These are phyloP conservation scores for Coleophora deauratella DNA, from an alignment of 2,888 invertebrate genomes.

Conservation along the genomic window DNA sequence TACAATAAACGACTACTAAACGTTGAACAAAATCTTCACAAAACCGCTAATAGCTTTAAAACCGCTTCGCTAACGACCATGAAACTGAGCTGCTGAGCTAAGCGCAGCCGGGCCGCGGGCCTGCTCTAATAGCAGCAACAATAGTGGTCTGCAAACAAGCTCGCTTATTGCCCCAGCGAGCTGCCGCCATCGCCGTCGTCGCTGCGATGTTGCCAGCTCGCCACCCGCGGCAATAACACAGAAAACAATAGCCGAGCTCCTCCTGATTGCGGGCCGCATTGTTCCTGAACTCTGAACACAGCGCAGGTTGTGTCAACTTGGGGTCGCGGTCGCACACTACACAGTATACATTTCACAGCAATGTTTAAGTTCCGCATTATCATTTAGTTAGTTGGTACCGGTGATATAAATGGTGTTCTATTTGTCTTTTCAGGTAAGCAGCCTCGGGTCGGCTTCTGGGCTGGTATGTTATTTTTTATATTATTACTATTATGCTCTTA, in stretches of 20 bases:
- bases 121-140: slow-evolving; percentile 62
- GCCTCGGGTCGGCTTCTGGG: neutral
- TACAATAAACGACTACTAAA: slow-evolving; percentile 31
- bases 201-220: slow-evolving; percentile 25
- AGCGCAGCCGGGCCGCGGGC: slow-evolving; percentile 41
- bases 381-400: too few relatives aligned
- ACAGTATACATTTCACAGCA: too few relatives aligned
- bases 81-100: slow-evolving; percentile 30
- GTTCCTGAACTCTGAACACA: slow-evolving; percentile 30
- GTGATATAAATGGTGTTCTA: too few relatives aligned
- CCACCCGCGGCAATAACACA: slow-evolving; percentile 58
- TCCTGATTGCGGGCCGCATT: slow-evolving; percentile 53
- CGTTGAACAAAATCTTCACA: slow-evolving; percentile 14
- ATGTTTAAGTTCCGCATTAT: too few relatives aligned
- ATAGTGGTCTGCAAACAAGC: slow-evolving; percentile 62
- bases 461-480: slow-evolving; percentile 1
- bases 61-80: slow-evolving; percentile 22
- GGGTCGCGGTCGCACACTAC: slow-evolving; percentile 3
- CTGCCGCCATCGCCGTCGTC: too few relatives aligned
- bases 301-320: slow-evolving; percentile 42
- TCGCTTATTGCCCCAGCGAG: slow-evolving; percentile 67
- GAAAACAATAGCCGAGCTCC: slow-evolving; percentile 59
- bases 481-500: neutral
- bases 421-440: slow-evolving; percentile 34
- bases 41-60: slow-evolving; percentile 13